Evolutionary conservation across 2,888 invertebrate species (phyloP), one percentile per base, ranked within the genome.

Genomic region (Torymus texanus): DNA sequence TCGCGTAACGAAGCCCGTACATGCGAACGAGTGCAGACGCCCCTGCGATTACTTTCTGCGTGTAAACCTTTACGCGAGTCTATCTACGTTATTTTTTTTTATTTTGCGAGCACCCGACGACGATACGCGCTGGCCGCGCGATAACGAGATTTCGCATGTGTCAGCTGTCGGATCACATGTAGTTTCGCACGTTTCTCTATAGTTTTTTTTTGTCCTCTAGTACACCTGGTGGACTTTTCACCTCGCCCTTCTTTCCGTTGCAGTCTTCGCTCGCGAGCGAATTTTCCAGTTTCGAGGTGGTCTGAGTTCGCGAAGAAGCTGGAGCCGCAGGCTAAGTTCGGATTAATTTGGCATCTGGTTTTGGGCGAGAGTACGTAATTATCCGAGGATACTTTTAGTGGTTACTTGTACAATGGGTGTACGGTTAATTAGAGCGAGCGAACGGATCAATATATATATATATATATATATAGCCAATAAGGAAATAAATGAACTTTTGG

Each of bases 81-180:
- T 10, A 14, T 13, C 67, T 53, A 14, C 18, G 21, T 21, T 29
- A 2, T n/a, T 79, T 53, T 51, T 67, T 72, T 18, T 14, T 68
- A 41, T 67, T 61, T 63, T 51, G 14, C 16, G 13, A 21, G 13
- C 24, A 41, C 41, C 41, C 41, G 53, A 21, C 18, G 16, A 12
- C 61, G 61, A 24, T 16, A 58, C 51, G 29, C n/a, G 75, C 12
- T 14, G 61, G 13, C 41, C 74, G 66, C 55, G 65, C 70, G 79
- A 81, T 81, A 77, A 81, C 79, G 74, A 81, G 79, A 81, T 81
- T 81, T 79, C 70, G 74, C 74, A 55, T 58, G 77, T 79, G 81
- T 81, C 81, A 81, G 81, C 78, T 73, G 68, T 78, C 74, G 73
- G 53, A 16, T 67, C 50, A 68, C 72, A 73, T 61, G 67, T 77